Percentiles rank a stretch among this genome's conserved stretches.
These are phyloP conservation scores for Luscinia megarhynchos DNA, from an alignment of 2,797 vertebrate species.

Conservation along the genomic window DNA sequence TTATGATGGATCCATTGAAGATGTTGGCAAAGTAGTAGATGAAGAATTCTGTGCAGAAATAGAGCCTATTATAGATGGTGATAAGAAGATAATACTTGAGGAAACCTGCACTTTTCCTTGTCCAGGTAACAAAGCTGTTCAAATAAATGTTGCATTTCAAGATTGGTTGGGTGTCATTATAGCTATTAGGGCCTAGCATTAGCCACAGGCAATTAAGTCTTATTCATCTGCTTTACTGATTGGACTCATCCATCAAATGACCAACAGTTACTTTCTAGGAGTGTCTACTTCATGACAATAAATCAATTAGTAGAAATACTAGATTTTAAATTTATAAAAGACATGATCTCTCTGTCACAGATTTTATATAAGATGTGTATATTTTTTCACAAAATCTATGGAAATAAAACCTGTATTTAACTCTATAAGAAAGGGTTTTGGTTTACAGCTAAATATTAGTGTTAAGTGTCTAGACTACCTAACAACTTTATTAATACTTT, in stretches of 20 bases:
- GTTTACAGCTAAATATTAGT: neutral
- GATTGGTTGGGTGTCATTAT: neutral
- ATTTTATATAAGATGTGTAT: neutral
- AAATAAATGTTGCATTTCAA: neutral
- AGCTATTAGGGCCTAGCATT: neutral
- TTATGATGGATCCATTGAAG: constrained; percentile 86
- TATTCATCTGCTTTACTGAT: neutral
- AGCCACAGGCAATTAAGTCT: neutral
- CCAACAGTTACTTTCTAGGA: neutral
- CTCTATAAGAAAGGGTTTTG: neutral
- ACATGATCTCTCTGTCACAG: neutral
- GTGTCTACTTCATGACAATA: neutral
- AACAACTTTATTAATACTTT: neutral
- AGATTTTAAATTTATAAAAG: neutral
- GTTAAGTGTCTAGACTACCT: neutral
- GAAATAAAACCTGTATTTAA: neutral
- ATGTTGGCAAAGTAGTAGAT: constrained; percentile 85
- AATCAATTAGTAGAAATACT: neutral
- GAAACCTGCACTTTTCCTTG: constrained; percentile 92
- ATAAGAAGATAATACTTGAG: constrained; percentile 84
- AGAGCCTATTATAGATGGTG: constrained; percentile 84
- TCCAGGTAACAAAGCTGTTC: constrained; percentile 84
- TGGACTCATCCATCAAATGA: neutral
- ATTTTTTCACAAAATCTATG: neutral
- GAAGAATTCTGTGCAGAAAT: constrained; percentile 91